phyloP scores from a whole-genome alignment of 2,888 invertebrate species.

The Agonopterix subpropinquella region DNA sequence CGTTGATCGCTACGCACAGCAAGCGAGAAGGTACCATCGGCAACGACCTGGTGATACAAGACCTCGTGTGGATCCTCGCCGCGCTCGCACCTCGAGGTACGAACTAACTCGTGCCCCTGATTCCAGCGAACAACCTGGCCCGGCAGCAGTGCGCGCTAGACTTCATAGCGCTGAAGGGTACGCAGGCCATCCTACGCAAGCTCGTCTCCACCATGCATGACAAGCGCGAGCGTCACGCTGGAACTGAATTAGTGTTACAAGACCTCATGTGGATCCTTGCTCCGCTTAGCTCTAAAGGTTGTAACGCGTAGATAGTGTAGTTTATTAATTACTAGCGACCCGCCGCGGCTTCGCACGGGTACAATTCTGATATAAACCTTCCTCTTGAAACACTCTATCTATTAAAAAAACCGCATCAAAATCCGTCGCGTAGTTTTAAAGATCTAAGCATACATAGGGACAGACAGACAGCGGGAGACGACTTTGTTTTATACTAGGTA shows the following conservation, averaged over 20 bases:
- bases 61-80: slow-evolving; percentile 77
- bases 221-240: slow-evolving; percentile 56
- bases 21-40: slow-evolving; percentile 68
- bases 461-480: too few species aligned
- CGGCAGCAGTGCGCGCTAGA: slow-evolving; percentile 65
- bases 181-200: slow-evolving; percentile 67
- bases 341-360: too few species aligned
- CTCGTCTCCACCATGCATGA: slow-evolving; percentile 61
- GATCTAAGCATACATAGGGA: too few species aligned
- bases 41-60: slow-evolving; percentile 72
- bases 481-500: too few species aligned
- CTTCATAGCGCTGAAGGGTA: slow-evolving; percentile 65
- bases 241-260: slow-evolving; percentile 64
- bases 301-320: slow-evolving; percentile 2
- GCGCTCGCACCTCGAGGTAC: slow-evolving; percentile 75
- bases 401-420: too few species aligned
- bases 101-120: slow-evolving; percentile 20
- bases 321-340: too few species aligned
- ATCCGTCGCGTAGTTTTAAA: too few species aligned
- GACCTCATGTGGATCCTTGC: slow-evolving; percentile 76
- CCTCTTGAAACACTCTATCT: too few species aligned
- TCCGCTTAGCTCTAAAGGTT: slow-evolving; percentile 70
- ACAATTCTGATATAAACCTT: too few species aligned
- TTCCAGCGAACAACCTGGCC: slow-evolving; percentile 64
- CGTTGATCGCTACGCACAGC: slow-evolving; percentile 66